Base-by-base conservation (phyloP, 2,888 invertebrate species). In the Nowickia ferox region DNA sequence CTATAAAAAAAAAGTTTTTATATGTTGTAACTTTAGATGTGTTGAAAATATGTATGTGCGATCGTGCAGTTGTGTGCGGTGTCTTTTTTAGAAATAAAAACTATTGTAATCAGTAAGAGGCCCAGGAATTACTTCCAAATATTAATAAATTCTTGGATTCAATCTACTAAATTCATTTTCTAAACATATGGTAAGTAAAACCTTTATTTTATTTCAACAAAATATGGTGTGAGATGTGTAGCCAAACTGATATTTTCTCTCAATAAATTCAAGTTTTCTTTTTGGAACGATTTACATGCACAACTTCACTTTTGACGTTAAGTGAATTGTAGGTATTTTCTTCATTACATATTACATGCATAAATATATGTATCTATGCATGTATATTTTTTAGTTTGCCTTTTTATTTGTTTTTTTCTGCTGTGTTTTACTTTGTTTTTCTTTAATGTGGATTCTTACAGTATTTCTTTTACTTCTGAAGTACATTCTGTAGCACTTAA, bases 381-480 rank as follows among this genome's bases (percentile, higher is more conserved):
- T 30, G 30, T 30, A 6, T 30, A 6, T 19, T 53, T 68, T 78
- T 17, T 61, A 19, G n/a, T 72, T 42, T 51, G 66, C 11, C 19
- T 83, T 30, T 30, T 6, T 30, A 30, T 48, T 44, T 51, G 63
- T 40, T 61, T 69, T 40, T 74, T 75, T 65, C 55, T 19, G 78
- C 0, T 71, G 65, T 59, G 40, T 79, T 75, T 79, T 59, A 42
- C 48, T 74, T 72, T 55, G 38, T 55, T 83, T 86, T 83, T 75
- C 79, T 79, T 83, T 83, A 30, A 72, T 86, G 80, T 83, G 86
- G 83, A 77, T 86, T 86, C 86, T 55, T 75, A 76, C 4, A 83
- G 48, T 48, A 17, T 63, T 78, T 75, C 53, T 75, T 83, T 53
- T 59, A 44, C 42, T 78, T 53, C 46, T 65, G 30, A 79, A 86